phyloP scores from a whole-genome alignment of 2,113 vertebrate species.

The Spermophilus dauricus region DNA sequence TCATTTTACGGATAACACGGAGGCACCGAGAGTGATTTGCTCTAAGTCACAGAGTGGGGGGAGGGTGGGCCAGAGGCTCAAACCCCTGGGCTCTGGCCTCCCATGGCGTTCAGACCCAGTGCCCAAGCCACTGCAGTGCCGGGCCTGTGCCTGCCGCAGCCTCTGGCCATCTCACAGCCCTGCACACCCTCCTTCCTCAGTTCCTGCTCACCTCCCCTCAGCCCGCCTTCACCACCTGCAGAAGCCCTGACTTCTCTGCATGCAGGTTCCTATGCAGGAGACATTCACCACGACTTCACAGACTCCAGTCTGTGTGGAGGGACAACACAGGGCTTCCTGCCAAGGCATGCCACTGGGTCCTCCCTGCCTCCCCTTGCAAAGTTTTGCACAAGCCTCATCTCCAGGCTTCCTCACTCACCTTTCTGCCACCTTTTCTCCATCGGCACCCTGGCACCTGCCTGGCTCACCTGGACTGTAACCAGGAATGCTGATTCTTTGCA shows the following conservation, averaged over 20 bases:
- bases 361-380: neutral
- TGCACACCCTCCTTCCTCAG: neutral
- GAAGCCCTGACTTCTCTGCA: too few species aligned
- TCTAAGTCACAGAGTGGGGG: neutral
- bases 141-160: neutral
- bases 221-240: neutral
- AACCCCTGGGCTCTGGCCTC: neutral
- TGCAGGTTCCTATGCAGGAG: accelerated
- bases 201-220: neutral
- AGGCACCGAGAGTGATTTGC: neutral
- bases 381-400: too few species aligned
- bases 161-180: neutral
- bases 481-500: neutral
- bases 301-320: neutral
- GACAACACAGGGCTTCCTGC: neutral
- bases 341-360: neutral
- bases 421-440: neutral
- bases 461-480: too few species aligned
- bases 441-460: neutral
- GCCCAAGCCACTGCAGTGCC: neutral
- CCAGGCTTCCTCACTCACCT: neutral
- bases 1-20: neutral
- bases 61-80: neutral
- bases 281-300: neutral
- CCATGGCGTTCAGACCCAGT: neutral